A percentile compares a stretch with the other conserved stretches of the same genome.
Evolutionary conservation across 2,888 invertebrate species (phyloP).

Genomic region (Andrena camellia): DNA sequence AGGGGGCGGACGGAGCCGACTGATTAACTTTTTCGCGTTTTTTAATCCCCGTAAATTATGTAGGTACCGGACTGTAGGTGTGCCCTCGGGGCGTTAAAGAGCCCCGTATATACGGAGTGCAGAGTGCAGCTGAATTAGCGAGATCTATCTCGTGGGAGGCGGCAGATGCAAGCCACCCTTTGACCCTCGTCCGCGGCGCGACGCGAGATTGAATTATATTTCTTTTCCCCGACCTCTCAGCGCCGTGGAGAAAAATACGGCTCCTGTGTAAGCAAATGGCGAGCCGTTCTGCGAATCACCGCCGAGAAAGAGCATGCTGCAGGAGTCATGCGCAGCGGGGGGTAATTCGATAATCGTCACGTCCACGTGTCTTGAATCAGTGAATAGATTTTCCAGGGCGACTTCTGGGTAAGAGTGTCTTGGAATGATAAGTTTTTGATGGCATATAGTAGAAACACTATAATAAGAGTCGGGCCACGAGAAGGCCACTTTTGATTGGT

Average conservation of each 20-base stretch:
- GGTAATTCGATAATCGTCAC: constrained; percentile 36
- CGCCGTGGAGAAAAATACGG: constrained; percentile 32
- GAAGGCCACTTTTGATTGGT: too few relatives aligned
- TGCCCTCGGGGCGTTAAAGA: constrained; percentile 59
- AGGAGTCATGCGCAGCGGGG: background rate
- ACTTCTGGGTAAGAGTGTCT: background rate
- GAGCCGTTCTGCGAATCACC: constrained; percentile 23
- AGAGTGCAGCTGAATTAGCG: constrained; percentile 59
- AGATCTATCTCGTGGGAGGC: constrained; percentile 56
- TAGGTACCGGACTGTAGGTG: constrained; percentile 58
- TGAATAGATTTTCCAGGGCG: background rate
- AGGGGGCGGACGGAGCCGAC: constrained; percentile 47
- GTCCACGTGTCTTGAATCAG: constrained; percentile 1
- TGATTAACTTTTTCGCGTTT: constrained; percentile 76
- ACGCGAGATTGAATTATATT: constrained; percentile 65
- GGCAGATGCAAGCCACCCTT: constrained; percentile 43
- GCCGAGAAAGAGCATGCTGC: constrained; percentile 23
- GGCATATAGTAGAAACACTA: too few relatives aligned
- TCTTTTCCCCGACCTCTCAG: constrained; percentile 23
- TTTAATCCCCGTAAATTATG: constrained; percentile 76
- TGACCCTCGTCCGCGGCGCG: constrained; percentile 38
- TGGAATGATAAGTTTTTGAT: background rate
- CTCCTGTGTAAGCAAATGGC: constrained; percentile 23
- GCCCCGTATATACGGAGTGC: constrained; percentile 22
- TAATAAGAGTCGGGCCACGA: too few relatives aligned